These are phyloP conservation scores for Amblyopsis hoosieri DNA, from an alignment of 2,797 vertebrate genomes.

Conservation along the genomic window DNA sequence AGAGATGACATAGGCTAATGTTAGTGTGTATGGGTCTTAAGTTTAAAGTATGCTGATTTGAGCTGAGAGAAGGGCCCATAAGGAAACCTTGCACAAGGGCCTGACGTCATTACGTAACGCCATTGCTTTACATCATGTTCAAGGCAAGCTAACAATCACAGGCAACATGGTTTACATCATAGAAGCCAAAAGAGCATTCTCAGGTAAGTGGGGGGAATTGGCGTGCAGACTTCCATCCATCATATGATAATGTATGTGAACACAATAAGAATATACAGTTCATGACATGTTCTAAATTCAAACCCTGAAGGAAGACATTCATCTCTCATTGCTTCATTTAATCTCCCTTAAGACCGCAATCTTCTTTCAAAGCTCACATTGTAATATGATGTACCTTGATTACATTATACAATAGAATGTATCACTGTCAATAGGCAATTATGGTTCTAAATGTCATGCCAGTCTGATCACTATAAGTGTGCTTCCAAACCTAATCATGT, in stretches of 20 bases:
- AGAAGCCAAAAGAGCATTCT: slow-evolving; percentile 5
- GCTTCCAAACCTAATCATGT: slow-evolving; percentile 22
- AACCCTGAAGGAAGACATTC: slow-evolving; percentile 47
- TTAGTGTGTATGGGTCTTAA: no score
- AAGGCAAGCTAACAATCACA: slow-evolving; percentile 30
- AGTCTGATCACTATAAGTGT: slow-evolving; percentile 24
- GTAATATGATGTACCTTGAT: slow-evolving; percentile 52
- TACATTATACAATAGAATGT: slow-evolving; percentile 47
- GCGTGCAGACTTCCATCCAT: slow-evolving; percentile 37
- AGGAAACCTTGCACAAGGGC: no score
- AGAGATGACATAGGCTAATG: no score
- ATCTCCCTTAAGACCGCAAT: slow-evolving; percentile 53
- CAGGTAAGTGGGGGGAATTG: slow-evolving; percentile 29
- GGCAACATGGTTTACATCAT: slow-evolving; percentile 27
- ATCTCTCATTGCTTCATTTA: slow-evolving; percentile 48
- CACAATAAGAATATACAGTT: slow-evolving; percentile 36
- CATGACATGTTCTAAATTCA: slow-evolving; percentile 37
- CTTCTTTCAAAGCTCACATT: slow-evolving; percentile 37
- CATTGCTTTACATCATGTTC: slow-evolving; percentile 15
- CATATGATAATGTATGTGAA: slow-evolving; percentile 33
- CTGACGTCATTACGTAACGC: no score
- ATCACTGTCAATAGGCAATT: slow-evolving; percentile 33
- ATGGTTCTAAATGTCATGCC: slow-evolving; percentile 33
- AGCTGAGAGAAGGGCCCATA: no score
- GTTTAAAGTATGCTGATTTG: no score